Conservation (phyloP, 2,797 vertebrate species). For the Phyllotis vaccarum region DNA sequence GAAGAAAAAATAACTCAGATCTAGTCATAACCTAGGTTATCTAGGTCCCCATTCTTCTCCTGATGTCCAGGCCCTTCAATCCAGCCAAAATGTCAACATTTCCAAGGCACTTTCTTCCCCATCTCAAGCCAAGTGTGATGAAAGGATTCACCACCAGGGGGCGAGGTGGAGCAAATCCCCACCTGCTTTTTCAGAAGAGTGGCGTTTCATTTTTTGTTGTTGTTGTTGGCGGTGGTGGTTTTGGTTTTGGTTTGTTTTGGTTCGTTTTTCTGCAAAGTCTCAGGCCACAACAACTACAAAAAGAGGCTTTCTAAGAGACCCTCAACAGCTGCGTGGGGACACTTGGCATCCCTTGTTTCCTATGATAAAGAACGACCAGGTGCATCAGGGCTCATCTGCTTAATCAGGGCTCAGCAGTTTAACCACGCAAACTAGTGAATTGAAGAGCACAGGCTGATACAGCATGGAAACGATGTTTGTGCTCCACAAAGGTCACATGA, state of each 20-base stretch:
- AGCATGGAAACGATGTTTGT: background rate
- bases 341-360: background rate
- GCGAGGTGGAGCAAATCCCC: conserved; percentile 17
- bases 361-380: background rate
- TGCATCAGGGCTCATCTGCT: background rate
- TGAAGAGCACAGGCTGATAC: background rate
- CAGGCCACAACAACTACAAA: background rate
- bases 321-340: background rate
- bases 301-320: background rate
- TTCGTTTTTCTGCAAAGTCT: background rate
- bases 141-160: conserved; percentile 7
- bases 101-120: background rate
- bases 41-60: background rate
- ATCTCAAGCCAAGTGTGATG: background rate
- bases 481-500: background rate
- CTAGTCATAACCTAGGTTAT: background rate
- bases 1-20: background rate
- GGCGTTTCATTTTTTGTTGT: too few relatives aligned
- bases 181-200: background rate
- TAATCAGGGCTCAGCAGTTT: too few relatives aligned
- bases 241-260: too few relatives aligned
- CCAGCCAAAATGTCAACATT: background rate
- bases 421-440: background rate
- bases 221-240: too few relatives aligned
- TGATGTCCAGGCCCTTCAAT: background rate